These are phyloP conservation scores for Taxidea taxus DNA, from an alignment of 2,113 vertebrate genomes.

Conservation along the genomic window DNA sequence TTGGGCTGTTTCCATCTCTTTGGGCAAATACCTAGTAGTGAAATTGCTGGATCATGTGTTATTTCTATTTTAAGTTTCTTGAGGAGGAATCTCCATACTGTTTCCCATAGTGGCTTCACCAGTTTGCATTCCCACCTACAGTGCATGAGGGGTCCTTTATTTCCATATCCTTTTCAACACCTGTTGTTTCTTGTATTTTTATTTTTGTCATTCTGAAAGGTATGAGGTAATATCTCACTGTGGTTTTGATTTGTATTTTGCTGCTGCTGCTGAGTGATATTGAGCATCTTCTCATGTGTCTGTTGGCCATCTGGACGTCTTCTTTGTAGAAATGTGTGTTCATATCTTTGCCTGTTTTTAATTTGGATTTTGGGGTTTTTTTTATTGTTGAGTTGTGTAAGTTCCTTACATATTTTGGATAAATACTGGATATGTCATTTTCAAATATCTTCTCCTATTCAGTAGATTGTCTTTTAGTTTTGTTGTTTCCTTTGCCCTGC, in stretches of 20 bases:
- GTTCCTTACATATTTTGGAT: neutral
- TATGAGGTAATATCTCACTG: neutral
- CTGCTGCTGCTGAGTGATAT: neutral
- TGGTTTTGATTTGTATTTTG: neutral
- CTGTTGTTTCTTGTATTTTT: neutral
- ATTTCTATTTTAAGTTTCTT: neutral
- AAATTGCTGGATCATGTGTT: neutral
- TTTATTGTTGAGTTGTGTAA: neutral
- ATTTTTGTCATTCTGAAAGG: neutral
- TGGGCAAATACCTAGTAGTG: neutral
- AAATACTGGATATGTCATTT: neutral
- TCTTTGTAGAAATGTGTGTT: neutral
- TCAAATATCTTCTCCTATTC: neutral
- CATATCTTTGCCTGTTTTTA: neutral
- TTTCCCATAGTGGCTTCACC: neutral
- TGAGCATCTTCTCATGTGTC: neutral
- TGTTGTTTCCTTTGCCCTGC: neutral
- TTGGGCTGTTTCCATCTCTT: neutral
- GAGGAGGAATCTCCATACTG: neutral
- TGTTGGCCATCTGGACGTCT: neutral
- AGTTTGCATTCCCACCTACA: neutral
- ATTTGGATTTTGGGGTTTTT: neutral
- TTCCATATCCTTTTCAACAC: neutral
- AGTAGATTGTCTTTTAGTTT: neutral
- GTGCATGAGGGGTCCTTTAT: neutral